phyloP scores from a whole-genome alignment of 1,140 invertebrate species.

The Gonatopus flavifemur region DNA sequence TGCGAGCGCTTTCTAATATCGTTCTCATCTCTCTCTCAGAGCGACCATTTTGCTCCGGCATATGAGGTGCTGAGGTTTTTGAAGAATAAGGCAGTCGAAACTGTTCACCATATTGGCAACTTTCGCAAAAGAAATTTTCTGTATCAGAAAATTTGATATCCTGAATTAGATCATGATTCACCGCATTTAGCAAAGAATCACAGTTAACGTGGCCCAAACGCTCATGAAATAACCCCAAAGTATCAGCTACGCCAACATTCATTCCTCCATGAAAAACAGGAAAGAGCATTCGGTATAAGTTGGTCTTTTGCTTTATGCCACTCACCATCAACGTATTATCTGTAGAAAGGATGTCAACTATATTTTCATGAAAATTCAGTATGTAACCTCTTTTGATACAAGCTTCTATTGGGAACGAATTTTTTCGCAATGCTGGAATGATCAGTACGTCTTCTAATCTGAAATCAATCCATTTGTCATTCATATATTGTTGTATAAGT shows the following conservation, averaged over 20 bases:
- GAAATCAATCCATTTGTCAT: not conserved
- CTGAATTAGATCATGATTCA: not conserved
- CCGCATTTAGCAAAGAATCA: not conserved
- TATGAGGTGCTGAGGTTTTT: constrained; percentile 33
- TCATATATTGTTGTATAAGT: not conserved
- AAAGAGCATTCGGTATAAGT: not conserved
- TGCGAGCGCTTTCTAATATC: constrained; percentile 43
- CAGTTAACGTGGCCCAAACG: not conserved
- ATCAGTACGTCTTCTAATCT: not conserved
- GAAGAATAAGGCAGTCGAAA: constrained; percentile 1
- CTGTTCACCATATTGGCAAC: not conserved
- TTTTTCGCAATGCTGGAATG: not conserved
- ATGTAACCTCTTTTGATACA: not conserved
- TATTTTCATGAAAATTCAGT: not conserved
- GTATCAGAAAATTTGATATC: not conserved
- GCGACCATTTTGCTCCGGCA: constrained; percentile 46
- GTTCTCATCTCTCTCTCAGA: constrained; percentile 49
- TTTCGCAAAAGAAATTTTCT: not conserved
- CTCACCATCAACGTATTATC: not conserved
- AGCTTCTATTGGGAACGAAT: not conserved
- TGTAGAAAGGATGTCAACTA: not conserved
- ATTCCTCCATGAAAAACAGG: not conserved
- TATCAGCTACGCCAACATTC: not conserved
- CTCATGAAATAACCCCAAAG: not conserved
- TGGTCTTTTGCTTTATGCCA: not conserved